phyloP scores from a whole-genome alignment of 2,888 invertebrate genomes.

The Plagodis pulveraria region DNA sequence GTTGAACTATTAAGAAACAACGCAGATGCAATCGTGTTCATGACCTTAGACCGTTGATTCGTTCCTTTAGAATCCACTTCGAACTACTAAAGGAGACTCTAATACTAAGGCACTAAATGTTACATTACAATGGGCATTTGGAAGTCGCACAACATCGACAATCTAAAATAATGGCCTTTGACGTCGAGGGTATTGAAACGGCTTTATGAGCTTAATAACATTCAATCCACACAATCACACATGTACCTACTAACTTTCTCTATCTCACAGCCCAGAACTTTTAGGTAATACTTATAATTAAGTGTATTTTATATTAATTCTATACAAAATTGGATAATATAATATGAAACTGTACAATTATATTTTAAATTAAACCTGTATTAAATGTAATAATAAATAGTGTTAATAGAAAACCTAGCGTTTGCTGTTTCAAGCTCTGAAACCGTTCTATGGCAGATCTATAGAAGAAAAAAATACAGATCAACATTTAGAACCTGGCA shows the following conservation, averaged over 20 bases:
- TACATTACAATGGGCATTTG: conserved; percentile 1
- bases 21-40: no score
- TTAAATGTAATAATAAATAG: conserved; percentile 22
- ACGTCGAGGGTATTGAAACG: background rate
- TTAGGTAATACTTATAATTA: conserved; percentile 13
- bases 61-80: background rate
- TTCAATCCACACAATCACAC: conserved; percentile 38
- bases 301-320: conserved; percentile 16
- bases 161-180: background rate
- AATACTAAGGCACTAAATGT: background rate
- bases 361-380: conserved; percentile 13
- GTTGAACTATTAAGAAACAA: no score
- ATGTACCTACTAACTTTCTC: conserved; percentile 43
- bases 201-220: conserved; percentile 3
- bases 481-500: no score
- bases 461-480: background rate
- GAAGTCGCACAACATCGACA: conserved; percentile 2
- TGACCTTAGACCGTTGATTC: no score
- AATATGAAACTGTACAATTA: conserved; percentile 19
- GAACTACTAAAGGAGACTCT: background rate
- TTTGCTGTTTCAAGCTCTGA: conserved; percentile 14
- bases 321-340: conserved; percentile 5
- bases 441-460: conserved; percentile 6
- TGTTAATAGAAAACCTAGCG: conserved; percentile 22
- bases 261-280: conserved; percentile 60